Evolutionary conservation across 2,113 vertebrate species (phyloP).

Genomic region (Crotalus tigris): DNA sequence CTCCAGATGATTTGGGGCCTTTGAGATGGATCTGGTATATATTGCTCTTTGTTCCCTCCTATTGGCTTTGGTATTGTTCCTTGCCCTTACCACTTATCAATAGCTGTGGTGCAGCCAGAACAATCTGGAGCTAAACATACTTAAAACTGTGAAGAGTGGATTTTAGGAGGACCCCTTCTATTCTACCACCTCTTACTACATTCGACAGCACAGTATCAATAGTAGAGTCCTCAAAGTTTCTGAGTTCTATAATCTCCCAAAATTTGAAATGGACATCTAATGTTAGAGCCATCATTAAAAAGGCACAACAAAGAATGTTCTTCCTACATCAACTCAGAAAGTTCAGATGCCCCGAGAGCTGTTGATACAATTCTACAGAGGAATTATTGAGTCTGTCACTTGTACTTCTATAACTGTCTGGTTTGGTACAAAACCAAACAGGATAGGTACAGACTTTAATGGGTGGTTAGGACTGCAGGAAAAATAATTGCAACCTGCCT

Average conservation of each 20-base stretch:
- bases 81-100: not conserved
- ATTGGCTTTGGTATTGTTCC: not conserved
- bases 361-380: not conserved
- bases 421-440: not conserved
- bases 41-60: too few species aligned
- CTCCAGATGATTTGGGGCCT: not conserved
- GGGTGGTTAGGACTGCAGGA: not conserved
- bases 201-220: not conserved
- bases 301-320: not conserved
- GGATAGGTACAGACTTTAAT: not conserved
- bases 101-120: not conserved
- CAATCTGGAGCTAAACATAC: not conserved
- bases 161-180: not conserved
- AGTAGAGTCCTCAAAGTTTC: not conserved
- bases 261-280: not conserved
- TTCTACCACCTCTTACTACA: not conserved
- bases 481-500: not conserved
- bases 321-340: not conserved
- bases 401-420: not conserved
- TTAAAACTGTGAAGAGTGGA: not conserved
- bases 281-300: not conserved
- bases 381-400: not conserved
- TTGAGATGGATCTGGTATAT: not conserved
- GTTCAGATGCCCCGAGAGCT: not conserved
- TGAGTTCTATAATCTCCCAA: not conserved